phyloP scores from a whole-genome alignment of 2,888 invertebrate species.

The Litoditis marina region DNA sequence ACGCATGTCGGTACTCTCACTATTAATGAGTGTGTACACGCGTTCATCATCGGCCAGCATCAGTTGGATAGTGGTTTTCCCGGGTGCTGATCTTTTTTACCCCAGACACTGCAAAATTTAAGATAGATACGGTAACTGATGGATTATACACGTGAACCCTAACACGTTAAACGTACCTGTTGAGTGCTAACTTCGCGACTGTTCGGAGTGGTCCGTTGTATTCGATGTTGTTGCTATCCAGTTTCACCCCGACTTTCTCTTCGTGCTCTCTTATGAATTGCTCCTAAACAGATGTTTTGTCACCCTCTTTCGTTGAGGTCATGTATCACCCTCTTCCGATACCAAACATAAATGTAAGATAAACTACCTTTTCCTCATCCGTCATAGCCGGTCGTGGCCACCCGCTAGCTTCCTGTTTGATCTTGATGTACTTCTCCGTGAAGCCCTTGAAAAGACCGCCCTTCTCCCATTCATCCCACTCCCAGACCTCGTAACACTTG shows the following conservation, averaged over 20 bases:
- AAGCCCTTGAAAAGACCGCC: slow-evolving; percentile 2
- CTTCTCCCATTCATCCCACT: slow-evolving; percentile 1
- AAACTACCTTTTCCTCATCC: not conserved
- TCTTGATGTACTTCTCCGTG: not conserved
- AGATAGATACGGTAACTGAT: not conserved
- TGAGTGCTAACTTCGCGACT: not conserved
- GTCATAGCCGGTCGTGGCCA: not conserved
- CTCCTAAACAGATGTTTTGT: too few relatives aligned
- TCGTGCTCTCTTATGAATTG: not conserved
- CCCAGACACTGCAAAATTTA: not conserved
- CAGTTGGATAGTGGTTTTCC: not conserved
- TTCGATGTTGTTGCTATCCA: not conserved
- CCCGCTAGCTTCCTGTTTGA: not conserved
- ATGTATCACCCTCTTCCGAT: too few relatives aligned
- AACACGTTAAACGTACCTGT: too few relatives aligned
- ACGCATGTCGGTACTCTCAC: not conserved
- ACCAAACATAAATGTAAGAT: too few relatives aligned
- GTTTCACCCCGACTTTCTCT: not conserved
- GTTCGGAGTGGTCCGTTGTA: not conserved
- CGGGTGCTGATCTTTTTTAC: not conserved
- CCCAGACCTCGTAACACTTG: slow-evolving; percentile 3
- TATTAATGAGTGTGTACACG: not conserved
- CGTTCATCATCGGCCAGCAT: not conserved
- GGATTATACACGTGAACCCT: too few relatives aligned
- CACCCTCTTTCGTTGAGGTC: too few relatives aligned